Percentiles rank a stretch among this genome's conserved stretches.
Conservation (phyloP, 2,888 invertebrate genomes). For the Aproaerema taeniolella region DNA sequence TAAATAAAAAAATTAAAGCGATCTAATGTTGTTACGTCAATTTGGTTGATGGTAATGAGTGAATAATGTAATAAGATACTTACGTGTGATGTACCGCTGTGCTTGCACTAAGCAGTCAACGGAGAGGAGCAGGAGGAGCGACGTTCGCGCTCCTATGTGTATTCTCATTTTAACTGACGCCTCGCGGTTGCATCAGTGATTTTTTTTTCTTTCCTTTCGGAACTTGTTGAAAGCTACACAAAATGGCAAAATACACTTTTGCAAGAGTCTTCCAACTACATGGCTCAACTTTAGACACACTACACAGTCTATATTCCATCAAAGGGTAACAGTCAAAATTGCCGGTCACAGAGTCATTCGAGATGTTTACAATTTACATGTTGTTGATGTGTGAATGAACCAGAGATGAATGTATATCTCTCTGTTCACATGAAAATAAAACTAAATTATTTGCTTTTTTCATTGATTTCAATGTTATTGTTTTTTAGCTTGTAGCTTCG, state of each 20-base stretch:
- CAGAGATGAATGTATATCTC: too few species aligned
- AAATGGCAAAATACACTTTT: slow-evolving; percentile 12
- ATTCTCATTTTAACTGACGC: slow-evolving; percentile 39
- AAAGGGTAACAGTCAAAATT: slow-evolving; percentile 8
- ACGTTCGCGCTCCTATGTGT: slow-evolving; percentile 39
- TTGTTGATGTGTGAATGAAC: slow-evolving; percentile 1
- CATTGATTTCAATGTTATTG: too few species aligned
- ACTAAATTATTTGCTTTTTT: too few species aligned
- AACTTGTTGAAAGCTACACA: slow-evolving; percentile 29
- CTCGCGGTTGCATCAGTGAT: slow-evolving; percentile 37
- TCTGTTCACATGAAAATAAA: too few species aligned
- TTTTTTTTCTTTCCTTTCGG: slow-evolving; percentile 18
- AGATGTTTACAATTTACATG: slow-evolving; percentile 6
- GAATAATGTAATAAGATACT: slow-evolving; percentile 34
- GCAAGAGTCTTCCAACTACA: slow-evolving; percentile 8
- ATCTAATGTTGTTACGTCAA: too few species aligned
- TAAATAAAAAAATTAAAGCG: too few species aligned
- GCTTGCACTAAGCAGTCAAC: slow-evolving; percentile 29
- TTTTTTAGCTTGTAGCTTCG: too few species aligned
- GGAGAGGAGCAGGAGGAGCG: slow-evolving; percentile 37
- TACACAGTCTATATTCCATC: slow-evolving; percentile 25
- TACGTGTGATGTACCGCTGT: slow-evolving; percentile 41
- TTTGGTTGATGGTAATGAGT: too few species aligned
- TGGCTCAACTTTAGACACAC: slow-evolving; percentile 20
- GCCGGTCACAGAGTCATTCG: slow-evolving; percentile 5